Evolutionary conservation across 2,888 invertebrate species (phyloP), one percentile per base, ranked within the genome.

Genomic region (Eupithecia insigniata): DNA sequence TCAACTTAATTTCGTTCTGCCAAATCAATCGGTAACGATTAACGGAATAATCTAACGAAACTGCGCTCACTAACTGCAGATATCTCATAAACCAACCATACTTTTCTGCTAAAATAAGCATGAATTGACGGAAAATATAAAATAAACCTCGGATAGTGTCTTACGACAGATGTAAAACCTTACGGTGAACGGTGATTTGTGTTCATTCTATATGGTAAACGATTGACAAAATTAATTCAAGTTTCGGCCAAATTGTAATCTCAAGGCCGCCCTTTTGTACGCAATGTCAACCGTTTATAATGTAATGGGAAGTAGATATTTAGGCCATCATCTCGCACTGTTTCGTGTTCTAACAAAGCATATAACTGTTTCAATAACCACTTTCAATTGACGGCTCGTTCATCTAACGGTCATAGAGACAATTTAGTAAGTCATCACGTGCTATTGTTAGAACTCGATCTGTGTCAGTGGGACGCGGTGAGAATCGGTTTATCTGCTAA

Each of bases 381-480:
- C 58, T 70, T 65, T 34, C 51, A 68, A 66, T 67, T 71, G 51
- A 69, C 51, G 62, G 16, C 65, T 46, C 66, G 55, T 55, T 76
- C 75, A 62, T 71, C 32, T 74, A 76, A 78, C 75, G 70, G 73
- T 70, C 75, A 74, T 76, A 74, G 73, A 32, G 68, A 77, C 67
- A 78, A 79, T 76, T 78, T 65, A 78, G 74, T 80, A 79, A 75
- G 39, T 66, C 55, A 64, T 32, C 72, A 78, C 81, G 76, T 79
- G 77, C 69, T 78, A 76, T 80, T 75, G 78, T 82, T 83, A 80
- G 82, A 82, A 82, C 82, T 78, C 77, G 81, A 75, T 75, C 80
- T 80, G 82, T 84, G 86, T 82, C 81, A 83, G 78, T 82, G 81
- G 84, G 85, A 81, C 81, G 81, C 80, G 77, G 79, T 80, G 80